These are phyloP conservation scores for Eurypyga helias DNA, from an alignment of 2,113 vertebrate species.

Conservation along the genomic window DNA sequence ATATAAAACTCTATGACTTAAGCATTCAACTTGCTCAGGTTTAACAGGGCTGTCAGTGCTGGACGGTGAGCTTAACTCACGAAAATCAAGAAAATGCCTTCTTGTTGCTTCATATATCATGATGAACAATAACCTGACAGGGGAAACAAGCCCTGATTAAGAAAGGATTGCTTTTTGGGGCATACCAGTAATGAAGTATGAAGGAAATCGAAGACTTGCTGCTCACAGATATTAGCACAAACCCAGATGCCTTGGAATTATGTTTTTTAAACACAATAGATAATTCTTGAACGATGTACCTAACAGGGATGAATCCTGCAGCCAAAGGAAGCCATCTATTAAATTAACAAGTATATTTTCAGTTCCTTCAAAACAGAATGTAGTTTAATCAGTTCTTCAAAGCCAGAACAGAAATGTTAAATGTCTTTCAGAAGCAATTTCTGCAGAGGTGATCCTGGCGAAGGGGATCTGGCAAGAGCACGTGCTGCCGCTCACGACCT, in stretches of 20 bases:
- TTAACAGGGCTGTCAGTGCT: slow-evolving; percentile 47
- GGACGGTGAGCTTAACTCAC: slow-evolving; percentile 30
- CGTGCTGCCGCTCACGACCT: background rate
- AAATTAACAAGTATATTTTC: slow-evolving; percentile 68
- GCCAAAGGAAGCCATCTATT: slow-evolving; percentile 63
- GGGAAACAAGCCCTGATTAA: slow-evolving; percentile 52
- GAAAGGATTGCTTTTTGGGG: slow-evolving; percentile 50
- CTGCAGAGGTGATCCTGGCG: slow-evolving; percentile 4
- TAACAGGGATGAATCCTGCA: slow-evolving; percentile 64
- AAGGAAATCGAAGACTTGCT: slow-evolving; percentile 65
- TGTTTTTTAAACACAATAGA: slow-evolving; percentile 56
- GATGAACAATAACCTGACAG: slow-evolving; percentile 29
- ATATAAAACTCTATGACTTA: background rate
- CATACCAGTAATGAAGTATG: slow-evolving; percentile 41
- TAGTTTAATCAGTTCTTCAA: slow-evolving; percentile 66
- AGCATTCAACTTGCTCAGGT: slow-evolving; percentile 24
- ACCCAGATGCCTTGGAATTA: slow-evolving; percentile 38
- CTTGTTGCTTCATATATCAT: slow-evolving; percentile 15
- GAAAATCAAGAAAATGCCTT: slow-evolving; percentile 32
- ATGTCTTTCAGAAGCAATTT: slow-evolving; percentile 24
- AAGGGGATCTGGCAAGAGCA: background rate
- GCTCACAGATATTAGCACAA: slow-evolving; percentile 61
- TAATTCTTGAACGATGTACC: slow-evolving; percentile 70
- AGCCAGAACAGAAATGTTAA: slow-evolving; percentile 56
- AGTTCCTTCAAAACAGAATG: slow-evolving; percentile 65